Evolutionary conservation across 2,797 vertebrate species (phyloP).

Genomic region (Cryptoprocta ferox): DNA sequence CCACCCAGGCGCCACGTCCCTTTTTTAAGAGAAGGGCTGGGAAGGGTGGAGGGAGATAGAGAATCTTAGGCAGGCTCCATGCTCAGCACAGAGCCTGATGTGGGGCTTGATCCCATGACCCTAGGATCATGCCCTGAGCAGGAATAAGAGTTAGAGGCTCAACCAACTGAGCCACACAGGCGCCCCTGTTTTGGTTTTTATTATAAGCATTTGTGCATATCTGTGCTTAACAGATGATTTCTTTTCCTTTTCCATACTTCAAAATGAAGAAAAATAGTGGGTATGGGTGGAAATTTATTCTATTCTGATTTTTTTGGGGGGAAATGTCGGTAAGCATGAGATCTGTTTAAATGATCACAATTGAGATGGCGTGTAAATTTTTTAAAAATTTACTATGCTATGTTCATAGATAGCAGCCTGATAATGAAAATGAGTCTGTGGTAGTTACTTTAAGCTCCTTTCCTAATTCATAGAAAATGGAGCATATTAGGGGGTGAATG

Average conservation of each 20-base stretch:
- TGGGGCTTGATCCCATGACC: no score
- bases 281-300: not conserved
- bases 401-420: not conserved
- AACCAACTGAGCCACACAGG: not conserved
- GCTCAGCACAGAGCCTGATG: not conserved
- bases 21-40: no score
- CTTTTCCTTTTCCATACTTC: not conserved
- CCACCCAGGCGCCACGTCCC: not conserved
- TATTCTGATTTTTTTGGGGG: not conserved
- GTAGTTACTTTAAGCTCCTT: not conserved
- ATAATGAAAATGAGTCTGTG: not conserved
- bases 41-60: not conserved
- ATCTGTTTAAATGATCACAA: not conserved
- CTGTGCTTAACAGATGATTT: not conserved
- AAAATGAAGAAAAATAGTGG: not conserved
- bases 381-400: not conserved
- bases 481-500: rapidly evolving
- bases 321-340: not conserved
- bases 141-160: not conserved
- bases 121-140: not conserved
- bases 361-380: not conserved
- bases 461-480: not conserved
- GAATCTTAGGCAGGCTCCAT: not conserved
- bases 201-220: not conserved
- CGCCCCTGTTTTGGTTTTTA: not conserved